These are phyloP conservation scores for Pyrochroa serraticornis DNA, from an alignment of 2,888 invertebrate species.

Conservation along the genomic window DNA sequence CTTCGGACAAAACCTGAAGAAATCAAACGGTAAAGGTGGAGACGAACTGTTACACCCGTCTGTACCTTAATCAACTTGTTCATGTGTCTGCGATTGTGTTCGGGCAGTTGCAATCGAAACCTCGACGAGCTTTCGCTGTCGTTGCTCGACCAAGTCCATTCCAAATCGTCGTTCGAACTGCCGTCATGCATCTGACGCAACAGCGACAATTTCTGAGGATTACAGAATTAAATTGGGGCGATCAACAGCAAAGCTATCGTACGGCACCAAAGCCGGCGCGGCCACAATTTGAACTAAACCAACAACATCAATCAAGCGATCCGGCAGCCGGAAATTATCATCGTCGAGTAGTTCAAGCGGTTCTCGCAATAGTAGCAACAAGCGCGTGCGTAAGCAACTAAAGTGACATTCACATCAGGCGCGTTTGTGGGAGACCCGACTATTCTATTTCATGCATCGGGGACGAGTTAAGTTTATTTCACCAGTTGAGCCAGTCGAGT, in stretches of 20 bases:
- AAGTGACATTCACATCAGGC: no score
- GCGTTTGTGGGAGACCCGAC: no score
- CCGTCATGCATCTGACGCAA: conserved; percentile 53
- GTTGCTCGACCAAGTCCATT: conserved; percentile 63
- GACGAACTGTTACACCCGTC: conserved; percentile 9
- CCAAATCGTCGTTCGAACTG: conserved; percentile 60
- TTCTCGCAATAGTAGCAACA: no score
- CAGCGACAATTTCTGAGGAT: conserved; percentile 13
- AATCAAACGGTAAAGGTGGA: conserved; percentile 16
- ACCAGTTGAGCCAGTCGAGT: no score
- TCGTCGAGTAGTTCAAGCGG: no score
- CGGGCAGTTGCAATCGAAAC: conserved; percentile 59
- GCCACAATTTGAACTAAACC: no score
- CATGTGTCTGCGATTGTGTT: conserved; percentile 58
- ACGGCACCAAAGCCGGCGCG: no score
- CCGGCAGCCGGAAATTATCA: no score
- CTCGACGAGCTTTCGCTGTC: conserved; percentile 60
- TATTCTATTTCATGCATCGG: no score
- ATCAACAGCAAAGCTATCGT: background rate
- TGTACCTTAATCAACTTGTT: conserved; percentile 61
- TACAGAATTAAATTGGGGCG: background rate
- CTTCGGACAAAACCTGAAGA: conserved; percentile 64
- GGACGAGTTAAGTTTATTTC: no score
- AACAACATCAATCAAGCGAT: no score
- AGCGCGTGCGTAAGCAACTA: no score